These are phyloP conservation scores for Scarus forsteni DNA, from an alignment of 2,797 vertebrate species.

Conservation along the genomic window DNA sequence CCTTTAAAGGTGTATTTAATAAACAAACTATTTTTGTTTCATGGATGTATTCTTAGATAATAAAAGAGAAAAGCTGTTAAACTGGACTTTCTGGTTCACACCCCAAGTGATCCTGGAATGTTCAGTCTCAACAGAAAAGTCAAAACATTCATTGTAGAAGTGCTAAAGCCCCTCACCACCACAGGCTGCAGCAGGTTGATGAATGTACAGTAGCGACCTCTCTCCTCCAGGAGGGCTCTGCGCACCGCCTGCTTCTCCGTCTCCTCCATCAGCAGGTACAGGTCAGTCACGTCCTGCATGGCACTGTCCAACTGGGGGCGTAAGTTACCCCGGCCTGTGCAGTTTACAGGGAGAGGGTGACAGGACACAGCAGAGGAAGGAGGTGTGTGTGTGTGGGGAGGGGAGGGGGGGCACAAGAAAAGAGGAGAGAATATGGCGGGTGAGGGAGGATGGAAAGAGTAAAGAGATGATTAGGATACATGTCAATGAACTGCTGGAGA, in stretches of 20 bases:
- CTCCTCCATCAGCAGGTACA: constrained; percentile 97
- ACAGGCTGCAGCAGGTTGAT: constrained; percentile 94
- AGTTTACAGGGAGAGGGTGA: not conserved
- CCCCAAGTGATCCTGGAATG: too few species aligned
- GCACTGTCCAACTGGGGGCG: constrained; percentile 96
- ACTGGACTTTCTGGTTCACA: too few species aligned
- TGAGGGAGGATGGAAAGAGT: constrained; percentile 28
- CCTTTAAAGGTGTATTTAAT: too few species aligned
- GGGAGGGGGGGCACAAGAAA: constrained; percentile 18
- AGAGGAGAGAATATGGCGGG: constrained; percentile 9
- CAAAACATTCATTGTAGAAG: not conserved
- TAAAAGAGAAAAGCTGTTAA: too few species aligned
- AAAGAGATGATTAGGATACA: constrained; percentile 59
- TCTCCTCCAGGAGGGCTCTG: constrained; percentile 93
- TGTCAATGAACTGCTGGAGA: constrained; percentile 43
- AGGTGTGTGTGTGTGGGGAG: constrained; percentile 10
- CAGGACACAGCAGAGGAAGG: constrained; percentile 26
- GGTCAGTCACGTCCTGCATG: constrained; percentile 96
- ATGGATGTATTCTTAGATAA: too few species aligned
- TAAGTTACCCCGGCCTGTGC: constrained; percentile 92
- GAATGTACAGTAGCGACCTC: constrained; percentile 95
- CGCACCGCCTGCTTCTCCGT: constrained; percentile 98
- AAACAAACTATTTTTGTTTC: too few species aligned
- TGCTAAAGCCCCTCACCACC: constrained; percentile 86
- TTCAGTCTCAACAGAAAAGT: not conserved